Evolutionary conservation across 1,140 invertebrate species (phyloP), one percentile per base, ranked within the genome.

Genomic region (Bombus consobrinus): DNA sequence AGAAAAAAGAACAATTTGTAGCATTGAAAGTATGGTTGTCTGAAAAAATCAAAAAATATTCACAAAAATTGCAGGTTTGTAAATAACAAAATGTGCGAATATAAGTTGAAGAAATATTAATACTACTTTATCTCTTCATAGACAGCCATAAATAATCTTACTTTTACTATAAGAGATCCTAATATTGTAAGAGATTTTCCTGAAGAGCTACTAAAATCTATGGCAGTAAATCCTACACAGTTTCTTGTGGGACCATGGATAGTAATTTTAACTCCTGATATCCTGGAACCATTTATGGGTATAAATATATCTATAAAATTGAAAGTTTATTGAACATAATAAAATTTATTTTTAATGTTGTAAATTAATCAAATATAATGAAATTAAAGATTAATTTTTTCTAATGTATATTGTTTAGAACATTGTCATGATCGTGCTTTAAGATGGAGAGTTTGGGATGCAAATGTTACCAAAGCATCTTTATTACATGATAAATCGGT

Each of bases 391-490:
- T 87, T 85, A 18, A 59, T n/a, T 25, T 75, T 68, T 25, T 18
- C 6, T 75, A 15, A 53, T 53, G 15, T 86, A n/a, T 71, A 57
- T 15, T 69, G 28, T 80, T 72, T 75, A 95, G 97, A 98, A 93
- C 96, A 98, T 94, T 99, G 98, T 95, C 97, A 97, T 3, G 96
- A 97, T 93, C 95, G 97, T 85, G 93, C 96, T 39, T 92, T 97
- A 53, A 95, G 99, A 62, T 98, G 97, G 96, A 98, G 98, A 93
- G 94, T 97, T 2, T 99, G 98, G 98, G 95, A 97, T 76, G 97
- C 97, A 0, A 95, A 97, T 92, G 96, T 97, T 4, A 96, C 96
- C 37, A 95, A 97, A 84, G 97, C 97, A n/a, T 97, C 98, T 0
- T 95, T 95, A 57, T 96, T 96, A 88, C 94, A 95, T 10, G 97